Conservation (phyloP, 2,888 invertebrate genomes). For the Sphinx pinastri region DNA sequence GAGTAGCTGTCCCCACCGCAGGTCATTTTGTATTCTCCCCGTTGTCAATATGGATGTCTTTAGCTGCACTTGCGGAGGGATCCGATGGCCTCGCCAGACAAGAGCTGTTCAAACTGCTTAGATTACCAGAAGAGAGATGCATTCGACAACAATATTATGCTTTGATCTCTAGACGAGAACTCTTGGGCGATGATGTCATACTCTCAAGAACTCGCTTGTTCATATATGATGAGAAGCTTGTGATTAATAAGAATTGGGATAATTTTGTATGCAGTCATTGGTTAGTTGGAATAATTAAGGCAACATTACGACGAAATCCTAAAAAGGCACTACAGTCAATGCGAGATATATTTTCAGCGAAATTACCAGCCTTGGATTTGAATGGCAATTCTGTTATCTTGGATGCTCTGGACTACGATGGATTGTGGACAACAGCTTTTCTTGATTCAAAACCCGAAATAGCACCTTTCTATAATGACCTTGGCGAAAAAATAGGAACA, state of each 20-base stretch:
- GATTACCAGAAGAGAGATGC: constrained; percentile 24
- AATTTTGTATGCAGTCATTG: constrained; percentile 17
- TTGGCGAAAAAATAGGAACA: constrained; percentile 17
- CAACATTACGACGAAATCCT: constrained; percentile 9
- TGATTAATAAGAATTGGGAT: constrained; percentile 20
- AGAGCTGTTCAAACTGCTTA: constrained; percentile 22
- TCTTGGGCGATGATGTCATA: neutral
- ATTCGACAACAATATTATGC: constrained; percentile 20
- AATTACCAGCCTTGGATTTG: constrained; percentile 20
- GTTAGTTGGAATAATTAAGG: constrained; percentile 6
- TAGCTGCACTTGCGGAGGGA: constrained; percentile 26
- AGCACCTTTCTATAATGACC: constrained; percentile 25
- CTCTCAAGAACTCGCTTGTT: constrained; percentile 25
- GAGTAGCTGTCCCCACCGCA: neutral
- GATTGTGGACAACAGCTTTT: constrained; percentile 6
- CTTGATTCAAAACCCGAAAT: neutral
- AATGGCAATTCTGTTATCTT: constrained; percentile 25
- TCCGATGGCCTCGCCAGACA: constrained; percentile 21
- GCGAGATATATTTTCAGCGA: neutral
- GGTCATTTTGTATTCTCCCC: constrained; percentile 20
- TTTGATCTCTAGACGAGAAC: constrained; percentile 23
- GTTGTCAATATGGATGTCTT: constrained; percentile 22
- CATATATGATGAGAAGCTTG: constrained; percentile 23
- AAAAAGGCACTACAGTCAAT: constrained; percentile 15
- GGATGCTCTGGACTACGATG: constrained; percentile 19